Base-by-base conservation (phyloP, 2,888 invertebrate species). In the Phaedon cochleariae region DNA sequence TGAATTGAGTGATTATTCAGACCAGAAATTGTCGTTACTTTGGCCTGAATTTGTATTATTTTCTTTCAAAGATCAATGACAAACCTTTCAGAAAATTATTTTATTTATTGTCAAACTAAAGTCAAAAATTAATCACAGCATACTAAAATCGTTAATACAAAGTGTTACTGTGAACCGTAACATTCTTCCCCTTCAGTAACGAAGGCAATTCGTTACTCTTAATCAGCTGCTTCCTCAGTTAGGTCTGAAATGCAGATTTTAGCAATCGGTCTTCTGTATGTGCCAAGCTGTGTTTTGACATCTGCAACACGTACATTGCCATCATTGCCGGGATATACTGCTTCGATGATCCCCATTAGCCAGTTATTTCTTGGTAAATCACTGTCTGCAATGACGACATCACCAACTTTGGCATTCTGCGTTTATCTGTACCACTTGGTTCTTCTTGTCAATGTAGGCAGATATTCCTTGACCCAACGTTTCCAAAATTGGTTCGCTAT, bases 371-470 rank as follows among this genome's bases (percentile, higher is more conserved):
- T 48, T 18, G 20, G 10, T 20, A 49, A 20, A 20, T 49, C 49
- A 4, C 10, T 22, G 26, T 57, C 45, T 20, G n/a, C 17, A n/a
- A 55, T 55, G 22, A 37, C 37, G 12, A 55, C 55, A 20, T 54
- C 31, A 34, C 34, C 34, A 18, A 54, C 10, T 29, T 55, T 21
- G 1, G 22, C 21, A 37, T 20, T 20, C 2, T 20, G 34, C 15
- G 15, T 20, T 1, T 34, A 20, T 20, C n/a, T 37, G 9, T 18
- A 15, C 57, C 57, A 57, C 26, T 57, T 45, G 12, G 57, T 57
- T 12, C 46, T 53, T 54, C 58, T 60, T 59, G 31, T 62, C 52
- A 21, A 10, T 0, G n/a, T n/a, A n/a, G n/a, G n/a, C n/a, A n/a
- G n/a, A n/a, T n/a, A n/a, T n/a, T n/a, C n/a, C n/a, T n/a, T n/a